These are phyloP conservation scores for Puntigrus tetrazona DNA, from an alignment of 2,113 vertebrate genomes.

Conservation along the genomic window DNA sequence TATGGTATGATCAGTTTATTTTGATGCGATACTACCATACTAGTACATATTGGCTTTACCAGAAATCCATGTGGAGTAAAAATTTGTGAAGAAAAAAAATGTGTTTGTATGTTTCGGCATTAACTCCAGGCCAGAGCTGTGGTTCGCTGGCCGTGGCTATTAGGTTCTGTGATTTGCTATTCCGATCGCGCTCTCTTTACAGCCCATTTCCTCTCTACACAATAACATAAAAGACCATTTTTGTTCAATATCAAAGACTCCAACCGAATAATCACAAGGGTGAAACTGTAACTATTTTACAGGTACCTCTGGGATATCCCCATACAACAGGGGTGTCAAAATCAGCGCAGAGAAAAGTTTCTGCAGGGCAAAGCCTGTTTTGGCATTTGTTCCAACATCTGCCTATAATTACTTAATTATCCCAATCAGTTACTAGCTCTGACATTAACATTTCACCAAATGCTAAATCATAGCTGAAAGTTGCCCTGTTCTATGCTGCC, in stretches of 20 bases:
- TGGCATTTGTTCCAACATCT: conserved; percentile 78
- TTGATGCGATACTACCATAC: background rate
- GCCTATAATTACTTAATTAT: conserved; percentile 84
- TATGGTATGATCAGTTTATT: background rate
- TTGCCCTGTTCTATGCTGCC: conserved; percentile 67
- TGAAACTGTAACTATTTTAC: conserved; percentile 82
- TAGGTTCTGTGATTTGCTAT: conserved; percentile 76
- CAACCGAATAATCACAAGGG: conserved; percentile 82
- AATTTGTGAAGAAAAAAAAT: background rate
- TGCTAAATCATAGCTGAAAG: conserved; percentile 77
- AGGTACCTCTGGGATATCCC: conserved; percentile 80
- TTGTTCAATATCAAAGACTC: conserved; percentile 79
- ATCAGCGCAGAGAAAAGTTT: conserved; percentile 70
- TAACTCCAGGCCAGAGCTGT: conserved; percentile 61
- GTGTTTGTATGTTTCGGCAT: conserved; percentile 7
- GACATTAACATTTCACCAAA: conserved; percentile 74
- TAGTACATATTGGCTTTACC: background rate
- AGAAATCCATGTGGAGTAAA: background rate
- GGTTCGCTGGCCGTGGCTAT: conserved; percentile 73
- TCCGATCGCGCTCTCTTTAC: conserved; percentile 67
- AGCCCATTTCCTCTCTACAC: conserved; percentile 74
- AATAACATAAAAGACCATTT: conserved; percentile 78
- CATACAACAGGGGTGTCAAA: conserved; percentile 80
- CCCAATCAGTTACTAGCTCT: conserved; percentile 75
- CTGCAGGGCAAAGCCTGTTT: conserved; percentile 79